A percentile compares a stretch with the other conserved stretches of the same genome.
These are phyloP conservation scores for Scaptomyza tumidula DNA, from an alignment of 2,888 invertebrate species.

Conservation along the genomic window DNA sequence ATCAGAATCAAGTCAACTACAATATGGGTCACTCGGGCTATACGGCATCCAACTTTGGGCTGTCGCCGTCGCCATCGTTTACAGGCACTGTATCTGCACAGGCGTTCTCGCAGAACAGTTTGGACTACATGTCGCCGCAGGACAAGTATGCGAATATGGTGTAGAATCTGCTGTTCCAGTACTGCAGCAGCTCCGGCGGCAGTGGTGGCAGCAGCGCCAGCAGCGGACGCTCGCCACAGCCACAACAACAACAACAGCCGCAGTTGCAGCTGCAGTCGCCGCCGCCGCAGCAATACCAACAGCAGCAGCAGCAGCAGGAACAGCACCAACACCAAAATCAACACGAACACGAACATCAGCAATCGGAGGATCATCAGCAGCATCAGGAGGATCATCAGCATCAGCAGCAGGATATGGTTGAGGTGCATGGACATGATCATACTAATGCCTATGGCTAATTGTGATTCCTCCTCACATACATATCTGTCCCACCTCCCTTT, in stretches of 20 bases:
- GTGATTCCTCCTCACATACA: conserved; percentile 38
- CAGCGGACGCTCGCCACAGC: conserved; percentile 52
- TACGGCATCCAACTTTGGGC: conserved; percentile 84
- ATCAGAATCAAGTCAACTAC: conserved; percentile 85
- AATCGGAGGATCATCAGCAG: conserved; percentile 20
- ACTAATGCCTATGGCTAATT: conserved; percentile 45
- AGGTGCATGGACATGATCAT: conserved; percentile 50
- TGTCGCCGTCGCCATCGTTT: conserved; percentile 84
- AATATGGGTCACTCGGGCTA: conserved; percentile 85
- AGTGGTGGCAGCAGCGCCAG: conserved; percentile 59
- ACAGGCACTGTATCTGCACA: conserved; percentile 84
- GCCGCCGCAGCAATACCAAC: conserved; percentile 27
- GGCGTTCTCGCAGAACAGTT: conserved; percentile 84
- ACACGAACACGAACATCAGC: conserved; percentile 9
- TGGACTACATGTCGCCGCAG: conserved; percentile 85
- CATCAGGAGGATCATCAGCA: conserved; percentile 32
- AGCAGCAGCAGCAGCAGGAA: conserved; percentile 25
- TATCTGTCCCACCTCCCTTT: conserved; percentile 2
- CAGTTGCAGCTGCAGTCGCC: conserved; percentile 34
- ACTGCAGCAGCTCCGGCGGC: conserved; percentile 73
- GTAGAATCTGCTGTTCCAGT: conserved; percentile 84
- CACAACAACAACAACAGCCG: conserved; percentile 28
- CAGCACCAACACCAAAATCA: conserved; percentile 17
- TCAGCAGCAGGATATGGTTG: conserved; percentile 36
- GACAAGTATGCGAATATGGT: conserved; percentile 85